Conservation (phyloP, 2,113 vertebrate genomes). For the Platycercus adscitus region DNA sequence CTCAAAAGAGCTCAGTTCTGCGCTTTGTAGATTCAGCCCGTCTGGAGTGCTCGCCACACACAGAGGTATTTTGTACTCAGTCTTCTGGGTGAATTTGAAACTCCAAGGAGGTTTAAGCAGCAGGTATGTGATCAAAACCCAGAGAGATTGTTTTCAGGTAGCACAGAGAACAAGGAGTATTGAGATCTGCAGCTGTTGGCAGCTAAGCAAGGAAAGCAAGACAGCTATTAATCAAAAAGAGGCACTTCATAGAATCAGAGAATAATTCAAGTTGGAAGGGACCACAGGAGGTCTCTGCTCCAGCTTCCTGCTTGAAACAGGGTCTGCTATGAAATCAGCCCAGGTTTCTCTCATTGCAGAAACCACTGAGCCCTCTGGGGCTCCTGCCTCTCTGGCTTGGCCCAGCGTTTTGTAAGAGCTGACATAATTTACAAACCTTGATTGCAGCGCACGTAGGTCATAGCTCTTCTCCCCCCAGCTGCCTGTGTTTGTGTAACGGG, state of each 20-base stretch:
- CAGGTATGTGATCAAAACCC: neutral
- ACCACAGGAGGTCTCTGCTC: neutral
- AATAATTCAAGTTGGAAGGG: neutral
- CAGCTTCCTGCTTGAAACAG: neutral
- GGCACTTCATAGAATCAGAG: neutral
- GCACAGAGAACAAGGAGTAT: neutral
- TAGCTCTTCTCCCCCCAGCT: neutral
- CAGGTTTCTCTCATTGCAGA: neutral
- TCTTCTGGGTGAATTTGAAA: neutral
- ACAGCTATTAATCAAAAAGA: conserved; percentile 23
- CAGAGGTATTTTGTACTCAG: neutral
- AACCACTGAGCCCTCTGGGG: neutral
- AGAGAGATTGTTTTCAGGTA: neutral
- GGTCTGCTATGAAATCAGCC: neutral
- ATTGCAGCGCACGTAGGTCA: neutral
- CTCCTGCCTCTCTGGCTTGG: neutral
- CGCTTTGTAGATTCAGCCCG: neutral
- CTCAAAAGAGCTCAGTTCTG: neutral
- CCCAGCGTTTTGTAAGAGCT: neutral
- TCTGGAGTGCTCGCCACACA: neutral
- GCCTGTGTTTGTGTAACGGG: neutral
- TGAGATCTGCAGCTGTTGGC: neutral
- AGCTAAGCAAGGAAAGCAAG: neutral
- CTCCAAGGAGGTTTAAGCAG: neutral
- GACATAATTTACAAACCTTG: neutral